Evolutionary conservation across 2,888 invertebrate species (phyloP).

Genomic region (Aphidius colemani): DNA sequence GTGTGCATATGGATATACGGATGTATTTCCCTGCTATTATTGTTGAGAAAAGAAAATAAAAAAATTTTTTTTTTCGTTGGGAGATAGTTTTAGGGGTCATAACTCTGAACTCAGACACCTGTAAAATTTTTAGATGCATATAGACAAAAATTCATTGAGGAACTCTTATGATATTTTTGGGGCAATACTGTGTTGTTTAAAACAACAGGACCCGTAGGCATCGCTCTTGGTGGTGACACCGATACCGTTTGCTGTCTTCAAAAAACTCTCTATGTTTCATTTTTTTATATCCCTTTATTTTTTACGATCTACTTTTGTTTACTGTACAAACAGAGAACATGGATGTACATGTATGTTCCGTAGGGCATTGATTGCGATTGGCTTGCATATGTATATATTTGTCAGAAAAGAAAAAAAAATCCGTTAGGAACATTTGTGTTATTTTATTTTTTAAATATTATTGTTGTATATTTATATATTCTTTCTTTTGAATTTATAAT

Average conservation of each 20-base stretch:
- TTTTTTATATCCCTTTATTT: background rate
- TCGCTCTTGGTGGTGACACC: conserved; percentile 21
- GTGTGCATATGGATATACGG: conserved; percentile 1
- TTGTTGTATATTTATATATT: conserved; percentile 16
- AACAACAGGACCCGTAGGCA: conserved; percentile 32
- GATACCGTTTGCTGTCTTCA: conserved; percentile 18
- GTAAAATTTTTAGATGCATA: conserved; percentile 19
- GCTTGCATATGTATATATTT: background rate
- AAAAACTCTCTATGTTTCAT: conserved; percentile 4
- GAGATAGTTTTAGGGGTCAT: background rate
- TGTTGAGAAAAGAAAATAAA: conserved; percentile 24
- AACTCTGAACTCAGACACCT: conserved; percentile 22
- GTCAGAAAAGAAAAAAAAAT: conserved; percentile 17
- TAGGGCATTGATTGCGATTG: conserved; percentile 30
- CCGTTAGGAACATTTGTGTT: conserved; percentile 1
- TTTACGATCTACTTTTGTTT: conserved; percentile 25
- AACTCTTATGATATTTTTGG: conserved; percentile 8
- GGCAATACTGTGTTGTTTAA: conserved; percentile 33
- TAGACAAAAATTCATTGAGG: conserved; percentile 20
- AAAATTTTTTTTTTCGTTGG: background rate
- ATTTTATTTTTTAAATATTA: conserved; percentile 10
- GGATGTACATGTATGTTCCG: conserved; percentile 10
- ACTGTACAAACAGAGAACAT: conserved; percentile 33
- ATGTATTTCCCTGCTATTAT: conserved; percentile 17
- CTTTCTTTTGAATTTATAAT: conserved; percentile 15